Conservation (phyloP, 2,113 vertebrate genomes). For the Datnioides undecimradiatus region DNA sequence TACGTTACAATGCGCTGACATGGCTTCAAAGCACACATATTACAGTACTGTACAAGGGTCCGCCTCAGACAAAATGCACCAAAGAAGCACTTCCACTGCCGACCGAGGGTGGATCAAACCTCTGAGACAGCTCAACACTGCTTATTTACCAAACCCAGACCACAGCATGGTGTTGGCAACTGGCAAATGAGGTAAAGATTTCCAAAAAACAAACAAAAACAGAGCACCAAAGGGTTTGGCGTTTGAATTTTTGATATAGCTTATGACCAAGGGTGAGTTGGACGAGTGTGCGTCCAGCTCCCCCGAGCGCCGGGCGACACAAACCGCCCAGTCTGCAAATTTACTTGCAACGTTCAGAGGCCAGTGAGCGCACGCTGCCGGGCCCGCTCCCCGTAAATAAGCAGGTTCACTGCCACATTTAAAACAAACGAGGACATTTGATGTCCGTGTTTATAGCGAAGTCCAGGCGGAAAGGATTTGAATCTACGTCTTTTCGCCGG, state of each 20-base stretch:
- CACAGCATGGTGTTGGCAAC: conserved; percentile 59
- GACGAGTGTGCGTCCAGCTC: conserved; percentile 53
- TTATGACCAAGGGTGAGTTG: conserved; percentile 64
- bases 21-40: conserved; percentile 81
- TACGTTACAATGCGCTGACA: conserved; percentile 80
- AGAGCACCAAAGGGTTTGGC: conserved; percentile 77
- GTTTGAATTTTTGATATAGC: conserved; percentile 59
- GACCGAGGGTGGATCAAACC: conserved; percentile 68
- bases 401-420: conserved; percentile 55
- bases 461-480: conserved; percentile 34
- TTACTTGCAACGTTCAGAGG: conserved; percentile 30
- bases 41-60: conserved; percentile 84
- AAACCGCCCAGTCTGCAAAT: conserved; percentile 30
- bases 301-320: conserved; percentile 35
- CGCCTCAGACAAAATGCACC: conserved; percentile 78
- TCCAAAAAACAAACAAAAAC: no score
- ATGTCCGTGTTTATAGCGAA: conserved; percentile 72
- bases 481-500: conserved; percentile 26
- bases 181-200: conserved; percentile 77
- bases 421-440: conserved; percentile 71
- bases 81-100: conserved; percentile 68
- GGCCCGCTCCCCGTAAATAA: conserved; percentile 63
- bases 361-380: conserved; percentile 41
- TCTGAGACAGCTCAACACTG: conserved; percentile 71
- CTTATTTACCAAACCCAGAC: conserved; percentile 66